phyloP scores from a whole-genome alignment of 1,140 invertebrate genomes.

The Eriosoma lanigerum region DNA sequence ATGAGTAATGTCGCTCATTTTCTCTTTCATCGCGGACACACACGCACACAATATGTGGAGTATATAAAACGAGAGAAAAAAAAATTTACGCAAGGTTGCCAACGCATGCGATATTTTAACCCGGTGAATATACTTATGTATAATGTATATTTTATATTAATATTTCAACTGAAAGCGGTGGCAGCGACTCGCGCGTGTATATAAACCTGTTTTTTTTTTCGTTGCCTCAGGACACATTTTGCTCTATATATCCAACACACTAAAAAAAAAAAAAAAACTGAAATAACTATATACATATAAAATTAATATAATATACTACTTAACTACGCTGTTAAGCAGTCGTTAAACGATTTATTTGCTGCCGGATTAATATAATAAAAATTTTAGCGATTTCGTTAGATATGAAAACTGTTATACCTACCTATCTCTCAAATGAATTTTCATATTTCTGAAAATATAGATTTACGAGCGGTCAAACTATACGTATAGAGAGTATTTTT shows the following conservation, averaged over 20 bases:
- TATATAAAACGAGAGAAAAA: slow-evolving; percentile 10
- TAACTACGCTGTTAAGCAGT: neutral
- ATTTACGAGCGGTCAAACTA: too few species aligned
- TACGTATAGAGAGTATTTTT: too few species aligned
- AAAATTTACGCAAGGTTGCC: slow-evolving; percentile 47
- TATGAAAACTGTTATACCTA: too few species aligned
- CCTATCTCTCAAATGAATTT: too few species aligned
- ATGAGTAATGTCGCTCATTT: slow-evolving; percentile 36
- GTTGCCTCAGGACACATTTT: slow-evolving; percentile 29
- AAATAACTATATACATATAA: neutral
- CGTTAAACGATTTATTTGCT: neutral
- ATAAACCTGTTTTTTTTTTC: slow-evolving; percentile 26
- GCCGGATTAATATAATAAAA: neutral
- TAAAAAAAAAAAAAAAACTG: neutral
- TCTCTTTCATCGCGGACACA: slow-evolving; percentile 43
- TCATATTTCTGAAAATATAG: too few species aligned
- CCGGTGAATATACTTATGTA: too few species aligned
- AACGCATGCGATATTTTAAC: slow-evolving; percentile 22
- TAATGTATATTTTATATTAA: neutral
- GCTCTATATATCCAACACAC: slow-evolving; percentile 39
- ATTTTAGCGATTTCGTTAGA: too few species aligned
- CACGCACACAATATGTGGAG: neutral
- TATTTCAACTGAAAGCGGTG: slow-evolving; percentile 33
- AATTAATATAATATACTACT: too few species aligned
- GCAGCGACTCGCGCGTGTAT: too few species aligned